Percentiles rank a stretch among this genome's conserved stretches.
phyloP scores from a whole-genome alignment of 2,113 vertebrate genomes.

The Chauna torquata region DNA sequence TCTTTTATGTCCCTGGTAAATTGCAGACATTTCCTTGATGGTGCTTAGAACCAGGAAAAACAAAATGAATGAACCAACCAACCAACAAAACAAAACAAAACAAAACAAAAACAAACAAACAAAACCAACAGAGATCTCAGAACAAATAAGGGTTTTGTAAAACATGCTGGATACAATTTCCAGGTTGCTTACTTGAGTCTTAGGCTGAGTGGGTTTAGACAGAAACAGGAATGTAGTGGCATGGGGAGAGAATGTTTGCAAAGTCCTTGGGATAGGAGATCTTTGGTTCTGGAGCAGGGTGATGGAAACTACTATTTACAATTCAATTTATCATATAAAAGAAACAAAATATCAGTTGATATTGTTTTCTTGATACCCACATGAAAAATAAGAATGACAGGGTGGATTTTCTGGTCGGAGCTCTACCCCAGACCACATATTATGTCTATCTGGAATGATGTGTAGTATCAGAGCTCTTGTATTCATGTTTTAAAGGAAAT shows the following conservation, averaged over 20 bases:
- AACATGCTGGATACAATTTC: neutral
- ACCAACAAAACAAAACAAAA: no score
- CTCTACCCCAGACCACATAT: neutral
- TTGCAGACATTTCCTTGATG: neutral
- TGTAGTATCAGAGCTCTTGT: neutral
- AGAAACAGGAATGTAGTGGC: neutral
- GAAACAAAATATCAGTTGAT: neutral
- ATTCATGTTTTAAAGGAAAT: neutral
- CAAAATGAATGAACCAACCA: no score
- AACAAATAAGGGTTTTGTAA: neutral
- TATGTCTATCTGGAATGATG: neutral
- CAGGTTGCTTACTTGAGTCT: neutral
- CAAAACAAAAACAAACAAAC: no score
- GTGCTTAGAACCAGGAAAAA: rapidly evolving
- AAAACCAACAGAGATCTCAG: neutral
- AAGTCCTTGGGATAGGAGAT: neutral
- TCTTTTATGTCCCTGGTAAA: neutral
- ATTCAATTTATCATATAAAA: neutral
- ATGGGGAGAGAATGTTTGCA: neutral
- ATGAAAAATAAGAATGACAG: neutral
- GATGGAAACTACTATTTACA: neutral
- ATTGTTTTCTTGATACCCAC: neutral
- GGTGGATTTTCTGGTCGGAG: neutral
- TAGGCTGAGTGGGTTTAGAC: neutral
- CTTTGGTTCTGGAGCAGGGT: neutral